These are phyloP conservation scores for Mystacides longicornis DNA, from an alignment of 2,888 invertebrate genomes.

Conservation along the genomic window DNA sequence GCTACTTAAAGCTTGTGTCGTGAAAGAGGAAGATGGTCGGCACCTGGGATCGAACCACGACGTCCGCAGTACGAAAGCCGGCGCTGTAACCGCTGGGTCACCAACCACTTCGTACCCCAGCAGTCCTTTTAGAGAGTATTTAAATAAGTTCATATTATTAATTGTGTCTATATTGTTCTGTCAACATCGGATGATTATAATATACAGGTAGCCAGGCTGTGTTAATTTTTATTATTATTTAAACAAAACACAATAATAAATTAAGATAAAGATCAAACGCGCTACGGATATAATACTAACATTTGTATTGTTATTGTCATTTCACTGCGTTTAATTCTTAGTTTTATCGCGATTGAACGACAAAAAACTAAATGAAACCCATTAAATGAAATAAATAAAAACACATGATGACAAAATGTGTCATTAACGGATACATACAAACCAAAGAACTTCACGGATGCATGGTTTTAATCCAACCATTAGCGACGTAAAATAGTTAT, in stretches of 20 bases:
- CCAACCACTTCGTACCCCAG: no score
- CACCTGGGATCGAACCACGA: no score
- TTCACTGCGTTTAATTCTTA: not conserved
- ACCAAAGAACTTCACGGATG: not conserved
- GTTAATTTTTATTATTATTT: slow-evolving; percentile 1
- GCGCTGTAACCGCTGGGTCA: no score
- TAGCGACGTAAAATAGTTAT: no score
- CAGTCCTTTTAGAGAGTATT: no score
- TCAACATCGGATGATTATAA: not conserved
- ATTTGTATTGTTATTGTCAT: not conserved
- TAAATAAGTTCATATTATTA: no score
- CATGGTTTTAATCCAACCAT: no score
- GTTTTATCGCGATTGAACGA: not conserved
- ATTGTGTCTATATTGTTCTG: not conserved
- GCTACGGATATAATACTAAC: not conserved
- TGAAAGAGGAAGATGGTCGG: no score
- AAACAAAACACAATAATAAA: not conserved
- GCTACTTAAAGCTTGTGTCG: no score
- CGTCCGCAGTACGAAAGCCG: no score
- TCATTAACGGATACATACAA: no score
- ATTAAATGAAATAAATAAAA: not conserved
- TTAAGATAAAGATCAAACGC: not conserved
- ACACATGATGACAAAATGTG: not conserved
- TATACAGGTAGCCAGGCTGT: not conserved
- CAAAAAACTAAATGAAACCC: not conserved